These are phyloP conservation scores for Brachionus rotundiformis DNA, from an alignment of 1,140 invertebrate genomes.

Conservation along the genomic window DNA sequence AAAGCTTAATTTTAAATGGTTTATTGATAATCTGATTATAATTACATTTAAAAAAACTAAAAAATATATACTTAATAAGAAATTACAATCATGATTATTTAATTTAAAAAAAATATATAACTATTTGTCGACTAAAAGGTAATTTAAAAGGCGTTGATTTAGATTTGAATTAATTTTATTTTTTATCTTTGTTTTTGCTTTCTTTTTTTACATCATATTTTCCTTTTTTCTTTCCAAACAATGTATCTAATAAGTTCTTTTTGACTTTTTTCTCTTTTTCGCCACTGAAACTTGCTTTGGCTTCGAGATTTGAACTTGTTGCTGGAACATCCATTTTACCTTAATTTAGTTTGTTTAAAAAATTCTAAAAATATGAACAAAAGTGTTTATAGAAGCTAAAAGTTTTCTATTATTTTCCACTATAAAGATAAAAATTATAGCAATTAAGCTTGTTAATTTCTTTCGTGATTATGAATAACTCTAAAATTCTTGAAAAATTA, in stretches of 20 bases:
- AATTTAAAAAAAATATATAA: not conserved
- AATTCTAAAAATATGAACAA: not conserved
- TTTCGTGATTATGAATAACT: not conserved
- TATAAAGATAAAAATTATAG: not conserved
- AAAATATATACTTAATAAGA: not conserved
- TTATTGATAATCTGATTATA: not conserved
- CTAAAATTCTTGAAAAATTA: not conserved
- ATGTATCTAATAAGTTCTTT: conserved; percentile 26
- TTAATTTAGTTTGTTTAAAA: not conserved
- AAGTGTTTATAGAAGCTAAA: not conserved
- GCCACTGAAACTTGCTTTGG: not conserved
- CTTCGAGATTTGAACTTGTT: not conserved
- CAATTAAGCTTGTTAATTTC: too few relatives aligned
- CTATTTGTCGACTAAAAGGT: not conserved
- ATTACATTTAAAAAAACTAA: not conserved
- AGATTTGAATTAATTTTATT: not conserved
- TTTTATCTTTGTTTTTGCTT: conserved; percentile 20
- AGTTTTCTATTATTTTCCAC: not conserved
- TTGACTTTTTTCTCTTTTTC: conserved; percentile 46
- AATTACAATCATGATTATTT: not conserved
- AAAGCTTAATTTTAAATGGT: not conserved
- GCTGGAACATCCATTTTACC: not conserved
- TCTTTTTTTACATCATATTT: conserved; percentile 41
- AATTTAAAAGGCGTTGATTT: not conserved
- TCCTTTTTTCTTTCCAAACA: conserved; percentile 46